These are phyloP conservation scores for Globicephala melas DNA, from an alignment of 2,113 vertebrate species.

Conservation along the genomic window DNA sequence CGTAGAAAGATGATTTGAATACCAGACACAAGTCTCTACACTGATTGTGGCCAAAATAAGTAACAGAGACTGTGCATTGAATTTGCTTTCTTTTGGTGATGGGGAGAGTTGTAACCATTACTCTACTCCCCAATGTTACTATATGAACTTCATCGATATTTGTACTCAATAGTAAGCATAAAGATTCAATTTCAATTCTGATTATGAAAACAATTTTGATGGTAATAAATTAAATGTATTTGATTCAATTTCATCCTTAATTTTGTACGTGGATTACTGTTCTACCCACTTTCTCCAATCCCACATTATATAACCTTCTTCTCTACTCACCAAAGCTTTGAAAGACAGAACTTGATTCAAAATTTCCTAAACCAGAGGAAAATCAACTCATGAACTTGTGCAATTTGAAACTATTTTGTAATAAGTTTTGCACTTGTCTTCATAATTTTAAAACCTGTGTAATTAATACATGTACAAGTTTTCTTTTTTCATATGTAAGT, in stretches of 20 bases:
- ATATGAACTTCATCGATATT: background rate
- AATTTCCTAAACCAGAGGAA: background rate
- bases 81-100: background rate
- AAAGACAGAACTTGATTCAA: background rate
- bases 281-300: background rate
- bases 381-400: background rate
- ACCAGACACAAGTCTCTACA: constrained; percentile 79
- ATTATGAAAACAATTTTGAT: background rate
- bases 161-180: background rate
- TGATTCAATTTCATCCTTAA: background rate
- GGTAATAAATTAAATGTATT: background rate
- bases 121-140: background rate
- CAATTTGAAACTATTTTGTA: background rate
- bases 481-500: background rate
- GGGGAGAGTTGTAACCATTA: background rate
- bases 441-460: background rate
- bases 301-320: background rate
- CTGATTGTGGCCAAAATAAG: constrained; percentile 62
- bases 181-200: constrained; percentile 25
- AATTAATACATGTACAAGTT: background rate
- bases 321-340: background rate
- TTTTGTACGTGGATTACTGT: background rate
- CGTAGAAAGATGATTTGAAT: constrained; percentile 81
- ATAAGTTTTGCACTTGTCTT: background rate
- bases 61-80: background rate